Evolutionary conservation across 2,797 vertebrate species (phyloP).

Genomic region (Sebastes aleutianus): DNA sequence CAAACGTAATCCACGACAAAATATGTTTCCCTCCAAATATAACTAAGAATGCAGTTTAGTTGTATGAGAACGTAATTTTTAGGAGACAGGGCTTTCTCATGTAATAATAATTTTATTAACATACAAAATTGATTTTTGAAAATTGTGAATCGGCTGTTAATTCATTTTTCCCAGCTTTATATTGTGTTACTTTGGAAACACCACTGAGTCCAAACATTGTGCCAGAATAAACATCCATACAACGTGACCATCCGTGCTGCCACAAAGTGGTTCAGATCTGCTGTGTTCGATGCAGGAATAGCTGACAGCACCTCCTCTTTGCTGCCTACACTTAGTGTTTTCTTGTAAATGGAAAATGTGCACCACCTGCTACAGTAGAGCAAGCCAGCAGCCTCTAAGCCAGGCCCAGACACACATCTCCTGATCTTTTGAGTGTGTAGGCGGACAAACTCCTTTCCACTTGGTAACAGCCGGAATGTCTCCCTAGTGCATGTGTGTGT

Average conservation of each 20-base stretch:
- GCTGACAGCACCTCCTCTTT: constrained; percentile 71
- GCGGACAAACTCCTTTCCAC: constrained; percentile 68
- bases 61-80: not conserved
- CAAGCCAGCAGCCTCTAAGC: constrained; percentile 72
- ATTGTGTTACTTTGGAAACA: constrained; percentile 11
- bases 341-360: constrained; percentile 72
- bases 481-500: constrained; percentile 46
- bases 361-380: constrained; percentile 74
- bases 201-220: not conserved
- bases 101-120: not conserved
- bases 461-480: constrained; percentile 61
- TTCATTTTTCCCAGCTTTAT: not conserved
- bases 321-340: constrained; percentile 72
- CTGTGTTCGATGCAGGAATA: constrained; percentile 54
- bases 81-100: not conserved
- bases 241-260: constrained; percentile 33
- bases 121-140: not conserved
- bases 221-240: constrained; percentile 31
- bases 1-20: no score
- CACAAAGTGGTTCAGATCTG: constrained; percentile 46
- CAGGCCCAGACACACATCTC: constrained; percentile 72
- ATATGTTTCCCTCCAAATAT: no score
- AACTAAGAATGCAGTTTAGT: no score
- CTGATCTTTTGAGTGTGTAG: constrained; percentile 63
- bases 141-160: not conserved